Percentiles rank a stretch among this genome's conserved stretches.
Conservation (phyloP, 2,888 invertebrate genomes). For the Machimus rusticus region DNA sequence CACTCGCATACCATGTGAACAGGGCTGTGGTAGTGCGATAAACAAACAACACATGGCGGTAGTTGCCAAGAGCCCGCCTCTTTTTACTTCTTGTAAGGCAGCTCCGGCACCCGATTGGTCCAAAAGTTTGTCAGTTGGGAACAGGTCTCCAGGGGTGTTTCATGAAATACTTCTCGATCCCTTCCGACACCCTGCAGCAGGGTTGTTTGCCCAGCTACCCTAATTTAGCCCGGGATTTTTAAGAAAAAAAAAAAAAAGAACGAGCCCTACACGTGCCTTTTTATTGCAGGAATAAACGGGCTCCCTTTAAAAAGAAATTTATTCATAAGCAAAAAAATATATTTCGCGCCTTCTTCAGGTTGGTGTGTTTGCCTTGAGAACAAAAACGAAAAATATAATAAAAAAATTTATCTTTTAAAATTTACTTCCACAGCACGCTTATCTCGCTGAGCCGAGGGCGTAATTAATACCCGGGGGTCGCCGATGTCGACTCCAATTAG, state of each 20-base stretch:
- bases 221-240: background rate
- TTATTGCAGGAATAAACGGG: background rate
- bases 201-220: constrained; percentile 10
- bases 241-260: background rate
- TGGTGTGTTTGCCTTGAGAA: background rate
- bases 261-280: constrained; percentile 30
- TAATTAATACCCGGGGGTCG: constrained; percentile 28
- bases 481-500: constrained; percentile 9
- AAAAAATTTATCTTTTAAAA: background rate
- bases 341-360: constrained; percentile 41
- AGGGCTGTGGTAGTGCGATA: constrained; percentile 3
- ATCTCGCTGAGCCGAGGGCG: background rate
- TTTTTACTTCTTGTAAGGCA: constrained; percentile 7
- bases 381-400: background rate
- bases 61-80: constrained; percentile 17
- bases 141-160: constrained; percentile 5
- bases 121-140: background rate
- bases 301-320: background rate
- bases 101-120: constrained; percentile 34
- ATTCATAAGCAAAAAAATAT: background rate
- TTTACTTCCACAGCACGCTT: background rate
- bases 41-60: constrained; percentile 1
- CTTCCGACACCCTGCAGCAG: constrained; percentile 7
- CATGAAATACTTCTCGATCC: background rate
- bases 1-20: background rate